phyloP scores from a whole-genome alignment of 1,140 invertebrate genomes.

The Caenorhabditis briggsae region DNA sequence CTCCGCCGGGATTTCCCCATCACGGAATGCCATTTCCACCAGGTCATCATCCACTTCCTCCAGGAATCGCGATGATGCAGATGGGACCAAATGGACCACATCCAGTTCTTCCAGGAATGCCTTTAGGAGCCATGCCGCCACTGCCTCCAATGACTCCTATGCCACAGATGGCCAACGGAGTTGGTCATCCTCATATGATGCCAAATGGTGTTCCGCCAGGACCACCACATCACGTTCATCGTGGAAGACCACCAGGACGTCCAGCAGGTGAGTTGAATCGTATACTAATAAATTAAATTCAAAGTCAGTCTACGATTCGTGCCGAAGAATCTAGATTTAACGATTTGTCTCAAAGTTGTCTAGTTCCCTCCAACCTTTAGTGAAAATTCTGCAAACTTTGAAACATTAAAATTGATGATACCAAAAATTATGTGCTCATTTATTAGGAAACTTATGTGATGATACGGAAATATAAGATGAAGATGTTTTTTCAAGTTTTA shows the following conservation, averaged over 20 bases:
- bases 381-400: neutral
- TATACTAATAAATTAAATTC: slow-evolving; percentile 7
- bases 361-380: slow-evolving; percentile 13
- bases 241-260: neutral
- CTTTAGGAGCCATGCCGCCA: slow-evolving; percentile 7
- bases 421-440: neutral
- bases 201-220: neutral
- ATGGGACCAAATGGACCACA: slow-evolving; percentile 34
- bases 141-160: slow-evolving; percentile 13
- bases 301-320: too few relatives aligned
- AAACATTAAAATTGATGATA: neutral
- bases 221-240: neutral
- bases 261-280: neutral
- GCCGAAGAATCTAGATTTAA: neutral
- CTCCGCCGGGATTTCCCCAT: neutral
- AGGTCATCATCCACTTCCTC: neutral
- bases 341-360: neutral
- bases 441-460: too few relatives aligned
- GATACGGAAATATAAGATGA: too few relatives aligned
- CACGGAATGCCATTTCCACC: slow-evolving; percentile 15
- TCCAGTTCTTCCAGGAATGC: slow-evolving; percentile 27
- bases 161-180: neutral
- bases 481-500: too few relatives aligned
- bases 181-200: slow-evolving; percentile 6
- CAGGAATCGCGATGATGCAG: slow-evolving; percentile 12